These are phyloP conservation scores for Scomber japonicus DNA, from an alignment of 2,113 vertebrate genomes.

Conservation along the genomic window DNA sequence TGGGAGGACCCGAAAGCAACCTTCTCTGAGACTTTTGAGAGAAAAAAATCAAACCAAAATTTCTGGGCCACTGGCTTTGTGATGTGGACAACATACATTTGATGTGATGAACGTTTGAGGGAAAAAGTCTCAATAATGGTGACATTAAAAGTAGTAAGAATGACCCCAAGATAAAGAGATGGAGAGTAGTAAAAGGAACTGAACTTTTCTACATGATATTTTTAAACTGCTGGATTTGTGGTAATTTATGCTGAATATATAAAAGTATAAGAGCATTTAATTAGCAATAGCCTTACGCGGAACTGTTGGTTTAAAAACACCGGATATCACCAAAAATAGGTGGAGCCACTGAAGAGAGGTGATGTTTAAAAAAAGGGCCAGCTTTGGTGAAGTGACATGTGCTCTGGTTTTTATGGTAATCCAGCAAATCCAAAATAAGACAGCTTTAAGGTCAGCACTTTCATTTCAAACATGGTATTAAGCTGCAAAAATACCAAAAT, in stretches of 20 bases:
- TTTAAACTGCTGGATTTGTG: constrained; percentile 18
- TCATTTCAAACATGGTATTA: constrained; percentile 76
- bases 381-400: constrained; percentile 49
- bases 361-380: constrained; percentile 49
- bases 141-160: neutral
- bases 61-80: neutral
- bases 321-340: constrained; percentile 6
- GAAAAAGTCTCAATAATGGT: neutral
- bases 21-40: constrained; percentile 23
- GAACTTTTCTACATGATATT: neutral
- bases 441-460: constrained; percentile 71
- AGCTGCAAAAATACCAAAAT: constrained; percentile 74
- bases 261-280: constrained; percentile 15
- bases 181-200: neutral
- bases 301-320: constrained; percentile 13
- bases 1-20: constrained; percentile 42
- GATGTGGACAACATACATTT: constrained; percentile 5
- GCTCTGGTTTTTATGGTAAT: constrained; percentile 70
- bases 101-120: neutral
- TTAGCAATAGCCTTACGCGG: constrained; percentile 12
- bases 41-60: constrained; percentile 27
- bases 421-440: constrained; percentile 71
- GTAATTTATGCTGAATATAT: neutral
- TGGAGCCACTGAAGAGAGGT: constrained; percentile 41
- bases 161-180: neutral